These are phyloP conservation scores for Rapana venosa DNA, from an alignment of 2,888 invertebrate species.

Conservation along the genomic window DNA sequence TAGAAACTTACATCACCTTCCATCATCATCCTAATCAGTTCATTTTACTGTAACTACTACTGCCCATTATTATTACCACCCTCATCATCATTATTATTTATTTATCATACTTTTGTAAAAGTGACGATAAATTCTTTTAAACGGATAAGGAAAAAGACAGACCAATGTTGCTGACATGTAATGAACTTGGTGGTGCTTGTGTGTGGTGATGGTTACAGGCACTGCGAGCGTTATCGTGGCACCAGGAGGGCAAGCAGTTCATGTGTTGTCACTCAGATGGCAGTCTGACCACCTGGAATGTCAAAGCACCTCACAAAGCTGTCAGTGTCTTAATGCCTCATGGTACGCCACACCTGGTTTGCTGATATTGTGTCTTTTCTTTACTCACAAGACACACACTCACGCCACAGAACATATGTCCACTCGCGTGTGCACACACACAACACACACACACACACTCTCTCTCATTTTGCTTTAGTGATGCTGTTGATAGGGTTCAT, in stretches of 20 bases:
- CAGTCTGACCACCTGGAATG: conserved; percentile 94
- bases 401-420: no score
- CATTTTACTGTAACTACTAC: no score
- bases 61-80: no score
- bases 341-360: conserved; percentile 81
- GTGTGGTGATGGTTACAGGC: conserved; percentile 65
- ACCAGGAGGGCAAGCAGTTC: conserved; percentile 97
- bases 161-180: background rate
- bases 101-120: no score
- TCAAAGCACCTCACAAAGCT: conserved; percentile 87
- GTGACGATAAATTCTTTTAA: background rate
- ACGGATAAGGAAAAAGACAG: background rate
- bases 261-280: conserved; percentile 97
- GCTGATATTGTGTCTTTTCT: background rate
- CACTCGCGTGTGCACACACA: no score
- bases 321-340: conserved; percentile 92
- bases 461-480: no score
- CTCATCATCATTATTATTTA: no score
- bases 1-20: no score
- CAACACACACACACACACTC: no score
- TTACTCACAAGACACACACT: background rate
- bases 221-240: conserved; percentile 94
- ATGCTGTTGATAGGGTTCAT: no score
- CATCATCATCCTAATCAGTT: no score
- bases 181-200: background rate